Conservation (phyloP, 30 jellyfish, hydroid and myxozoan species). For the Aurelia aurita complex sp. Pacific region DNA sequence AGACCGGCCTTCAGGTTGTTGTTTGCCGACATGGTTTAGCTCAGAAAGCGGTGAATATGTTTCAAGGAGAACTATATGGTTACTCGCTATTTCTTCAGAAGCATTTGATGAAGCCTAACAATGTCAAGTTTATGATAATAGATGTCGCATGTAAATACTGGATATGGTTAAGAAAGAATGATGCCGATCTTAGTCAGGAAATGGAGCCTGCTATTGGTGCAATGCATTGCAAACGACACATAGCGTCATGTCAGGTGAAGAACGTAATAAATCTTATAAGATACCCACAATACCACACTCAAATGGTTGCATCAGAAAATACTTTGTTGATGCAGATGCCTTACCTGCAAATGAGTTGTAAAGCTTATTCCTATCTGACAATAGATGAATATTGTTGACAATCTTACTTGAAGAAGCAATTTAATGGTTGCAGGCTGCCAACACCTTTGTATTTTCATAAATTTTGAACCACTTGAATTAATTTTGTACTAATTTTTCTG, state of each 20-base stretch:
- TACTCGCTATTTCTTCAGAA: not conserved
- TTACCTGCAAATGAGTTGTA: too few species aligned
- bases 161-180: not conserved
- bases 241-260: not conserved
- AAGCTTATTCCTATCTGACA: too few species aligned
- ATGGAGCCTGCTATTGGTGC: not conserved
- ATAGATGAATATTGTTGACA: too few species aligned
- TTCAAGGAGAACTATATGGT: not conserved
- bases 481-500: too few species aligned
- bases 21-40: slow-evolving; percentile 10
- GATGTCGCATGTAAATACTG: not conserved
- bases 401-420: too few species aligned
- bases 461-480: too few species aligned
- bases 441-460: too few species aligned
- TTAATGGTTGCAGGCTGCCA: too few species aligned
- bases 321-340: too few species aligned
- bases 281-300: too few species aligned
- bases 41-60: slow-evolving; percentile 5
- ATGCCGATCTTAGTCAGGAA: not conserved
- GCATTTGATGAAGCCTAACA: not conserved
- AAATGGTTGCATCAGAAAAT: too few species aligned
- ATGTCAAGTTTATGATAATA: not conserved
- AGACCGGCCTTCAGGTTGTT: slow-evolving; percentile 5
- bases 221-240: not conserved
- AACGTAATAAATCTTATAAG: not conserved